A percentile compares a stretch with the other conserved stretches of the same genome.
These are phyloP conservation scores for Tipula confusa DNA, from an alignment of 2,888 invertebrate species.

Conservation along the genomic window DNA sequence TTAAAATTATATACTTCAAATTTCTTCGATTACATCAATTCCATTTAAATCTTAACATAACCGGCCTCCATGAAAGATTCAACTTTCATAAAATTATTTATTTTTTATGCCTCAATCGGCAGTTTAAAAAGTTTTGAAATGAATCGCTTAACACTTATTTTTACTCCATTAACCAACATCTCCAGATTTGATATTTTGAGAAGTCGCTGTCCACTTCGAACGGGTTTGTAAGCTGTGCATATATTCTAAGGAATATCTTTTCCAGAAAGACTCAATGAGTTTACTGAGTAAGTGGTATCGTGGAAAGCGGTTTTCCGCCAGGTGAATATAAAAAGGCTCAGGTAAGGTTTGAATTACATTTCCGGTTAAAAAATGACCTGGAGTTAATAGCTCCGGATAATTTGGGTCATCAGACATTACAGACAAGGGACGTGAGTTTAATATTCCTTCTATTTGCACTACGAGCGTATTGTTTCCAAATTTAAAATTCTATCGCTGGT, in stretches of 20 bases:
- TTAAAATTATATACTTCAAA: too few species aligned
- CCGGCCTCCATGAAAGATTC: too few species aligned
- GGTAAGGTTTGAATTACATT: background rate
- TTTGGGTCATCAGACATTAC: background rate
- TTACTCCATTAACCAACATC: background rate
- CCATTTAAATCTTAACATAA: too few species aligned
- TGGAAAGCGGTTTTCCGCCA: background rate
- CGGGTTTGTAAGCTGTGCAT: too few species aligned
- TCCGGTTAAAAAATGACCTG: background rate
- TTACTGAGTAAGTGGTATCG: background rate
- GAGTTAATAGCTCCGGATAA: background rate
- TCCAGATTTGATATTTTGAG: background rate
- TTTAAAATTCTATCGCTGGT: background rate
- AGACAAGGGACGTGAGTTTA: background rate
- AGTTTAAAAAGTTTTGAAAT: too few species aligned
- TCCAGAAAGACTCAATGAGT: background rate
- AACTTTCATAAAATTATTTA: too few species aligned
- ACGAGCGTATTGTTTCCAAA: background rate
- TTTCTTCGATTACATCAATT: too few species aligned
- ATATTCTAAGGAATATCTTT: background rate
- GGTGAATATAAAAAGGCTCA: background rate
- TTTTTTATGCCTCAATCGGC: too few species aligned
- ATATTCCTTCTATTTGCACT: background rate
- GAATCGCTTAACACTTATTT: background rate
- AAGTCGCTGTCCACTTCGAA: background rate